A percentile compares a stretch with the other conserved stretches of the same genome.
Conservation (phyloP, 23 tunicate species). For the Phallusia fumigata region DNA sequence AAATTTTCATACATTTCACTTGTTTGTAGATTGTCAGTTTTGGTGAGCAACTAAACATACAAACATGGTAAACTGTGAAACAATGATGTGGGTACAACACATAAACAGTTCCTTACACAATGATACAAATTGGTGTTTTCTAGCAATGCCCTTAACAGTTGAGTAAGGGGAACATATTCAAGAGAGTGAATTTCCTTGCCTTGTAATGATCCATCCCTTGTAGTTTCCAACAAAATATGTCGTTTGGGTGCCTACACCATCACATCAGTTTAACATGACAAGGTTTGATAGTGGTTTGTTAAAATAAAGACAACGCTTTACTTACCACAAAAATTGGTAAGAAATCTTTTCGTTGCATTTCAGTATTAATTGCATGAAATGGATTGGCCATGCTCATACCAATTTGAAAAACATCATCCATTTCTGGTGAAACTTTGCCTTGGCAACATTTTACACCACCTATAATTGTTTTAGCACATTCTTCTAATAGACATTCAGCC, state of each 20-base stretch:
- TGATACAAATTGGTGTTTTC: conserved; percentile 14
- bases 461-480: conserved; percentile 10
- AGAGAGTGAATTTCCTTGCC: conserved; percentile 15
- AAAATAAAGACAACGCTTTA: conserved; percentile 3
- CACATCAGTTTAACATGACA: background rate
- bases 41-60: conserved; percentile 9
- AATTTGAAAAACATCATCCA: conserved; percentile 10
- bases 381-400: conserved; percentile 11
- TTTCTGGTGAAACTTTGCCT: conserved; percentile 6
- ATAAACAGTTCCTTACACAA: conserved; percentile 6
- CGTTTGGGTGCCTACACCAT: conserved; percentile 1
- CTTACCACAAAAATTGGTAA: conserved; percentile 11
- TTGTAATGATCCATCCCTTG: conserved; percentile 6
- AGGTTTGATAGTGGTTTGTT: background rate
- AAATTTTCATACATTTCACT: conserved; percentile 10
- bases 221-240: conserved; percentile 13
- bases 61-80: background rate
- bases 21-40: conserved; percentile 7
- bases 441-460: conserved; percentile 11
- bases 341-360: conserved; percentile 11
- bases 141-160: conserved; percentile 12
- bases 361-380: conserved; percentile 8
- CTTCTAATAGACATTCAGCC: conserved; percentile 12
- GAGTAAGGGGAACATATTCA: conserved; percentile 12
- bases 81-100: conserved; percentile 3